A percentile compares a stretch with the other conserved stretches of the same genome.
phyloP scores from a whole-genome alignment of 2,888 invertebrate species.

The Drosophila antonietae region DNA sequence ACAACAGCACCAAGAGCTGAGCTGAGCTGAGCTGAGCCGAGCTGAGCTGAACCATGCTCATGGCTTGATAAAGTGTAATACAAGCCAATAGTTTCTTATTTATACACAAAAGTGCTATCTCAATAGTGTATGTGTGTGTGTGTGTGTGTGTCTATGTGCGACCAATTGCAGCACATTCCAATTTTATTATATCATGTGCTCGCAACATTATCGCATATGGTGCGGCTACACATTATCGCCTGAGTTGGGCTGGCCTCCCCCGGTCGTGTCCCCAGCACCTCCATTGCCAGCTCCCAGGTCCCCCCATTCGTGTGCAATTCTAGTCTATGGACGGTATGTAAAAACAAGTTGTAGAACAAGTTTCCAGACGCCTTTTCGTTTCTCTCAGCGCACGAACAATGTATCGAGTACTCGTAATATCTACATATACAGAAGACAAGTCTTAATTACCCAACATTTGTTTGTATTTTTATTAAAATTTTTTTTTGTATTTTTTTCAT shows the following conservation, averaged over 20 bases:
- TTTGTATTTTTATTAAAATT: constrained; percentile 57
- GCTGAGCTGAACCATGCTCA: constrained; percentile 37
- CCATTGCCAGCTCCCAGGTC: constrained; percentile 4
- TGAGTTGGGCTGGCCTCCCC: constrained; percentile 22
- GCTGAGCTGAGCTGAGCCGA: constrained; percentile 20
- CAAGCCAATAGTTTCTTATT: constrained; percentile 62
- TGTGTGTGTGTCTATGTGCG: constrained; percentile 29
- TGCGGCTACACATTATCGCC: constrained; percentile 64
- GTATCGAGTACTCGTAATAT: constrained; percentile 47
- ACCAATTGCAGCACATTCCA: constrained; percentile 71
- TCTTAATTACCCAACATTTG: constrained; percentile 81
- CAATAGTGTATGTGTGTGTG: constrained; percentile 7
- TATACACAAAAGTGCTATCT: constrained; percentile 14
- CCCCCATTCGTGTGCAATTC: constrained; percentile 45
- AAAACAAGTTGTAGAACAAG: constrained; percentile 82
- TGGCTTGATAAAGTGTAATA: constrained; percentile 63
- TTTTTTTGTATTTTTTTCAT: constrained; percentile 2
- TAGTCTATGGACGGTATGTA: constrained; percentile 62
- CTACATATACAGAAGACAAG: constrained; percentile 62
- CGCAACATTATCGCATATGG: constrained; percentile 77
- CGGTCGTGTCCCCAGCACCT: constrained; percentile 1
- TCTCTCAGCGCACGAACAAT: constrained; percentile 40
- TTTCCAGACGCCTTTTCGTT: constrained; percentile 75
- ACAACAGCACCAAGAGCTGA: not conserved
- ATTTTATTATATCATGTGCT: constrained; percentile 78